Conservation (phyloP, 2,797 vertebrate genomes). For the Pseudochirops corinnae region DNA sequence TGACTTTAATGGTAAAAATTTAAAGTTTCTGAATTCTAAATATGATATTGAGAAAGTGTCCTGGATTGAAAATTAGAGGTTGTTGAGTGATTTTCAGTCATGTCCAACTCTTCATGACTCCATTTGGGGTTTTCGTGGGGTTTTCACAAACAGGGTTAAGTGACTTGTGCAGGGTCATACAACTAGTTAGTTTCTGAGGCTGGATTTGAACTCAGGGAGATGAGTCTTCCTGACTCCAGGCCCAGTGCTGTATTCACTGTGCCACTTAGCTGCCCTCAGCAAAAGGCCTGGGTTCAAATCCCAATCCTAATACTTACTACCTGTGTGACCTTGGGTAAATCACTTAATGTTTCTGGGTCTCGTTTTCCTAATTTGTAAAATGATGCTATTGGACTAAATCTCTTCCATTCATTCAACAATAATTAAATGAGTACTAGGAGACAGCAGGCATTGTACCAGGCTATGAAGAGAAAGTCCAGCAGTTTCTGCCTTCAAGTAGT, state of each 20-base stretch:
- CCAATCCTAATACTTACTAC: neutral
- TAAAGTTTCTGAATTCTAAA: constrained; percentile 4
- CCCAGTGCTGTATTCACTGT: neutral
- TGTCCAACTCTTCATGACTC: neutral
- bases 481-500: neutral
- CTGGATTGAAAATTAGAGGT: neutral
- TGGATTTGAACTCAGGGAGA: neutral
- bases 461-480: neutral
- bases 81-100: neutral
- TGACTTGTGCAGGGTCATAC: neutral
- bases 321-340: neutral
- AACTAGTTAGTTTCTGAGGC: neutral
- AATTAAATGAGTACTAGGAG: neutral
- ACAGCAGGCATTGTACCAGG: neutral
- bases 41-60: neutral
- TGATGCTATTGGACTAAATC: neutral
- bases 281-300: neutral
- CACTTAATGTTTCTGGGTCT: neutral
- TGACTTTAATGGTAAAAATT: constrained; percentile 49
- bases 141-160: neutral
- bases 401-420: neutral
- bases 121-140: neutral
- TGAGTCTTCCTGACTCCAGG: neutral
- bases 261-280: neutral
- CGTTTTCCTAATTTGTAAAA: neutral